Base-by-base conservation (phyloP, 92 coral and sea anemone species). In the Zoanthus sociatus region DNA sequence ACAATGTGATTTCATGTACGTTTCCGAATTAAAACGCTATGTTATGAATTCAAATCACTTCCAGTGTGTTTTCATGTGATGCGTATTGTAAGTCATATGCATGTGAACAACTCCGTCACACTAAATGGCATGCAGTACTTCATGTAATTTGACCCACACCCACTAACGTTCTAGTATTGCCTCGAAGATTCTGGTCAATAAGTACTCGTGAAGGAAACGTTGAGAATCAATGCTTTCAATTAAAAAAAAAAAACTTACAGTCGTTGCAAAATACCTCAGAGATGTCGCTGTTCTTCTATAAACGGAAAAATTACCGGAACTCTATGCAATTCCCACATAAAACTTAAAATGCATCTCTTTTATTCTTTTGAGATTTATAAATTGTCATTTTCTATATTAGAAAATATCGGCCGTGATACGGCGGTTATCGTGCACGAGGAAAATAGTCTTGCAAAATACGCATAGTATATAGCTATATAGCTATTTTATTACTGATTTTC, bases 1-100 rank as follows among this genome's bases (percentile, higher is more conserved):
- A 5, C 21, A 18, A 63, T 17, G 69, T 63, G 69, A 30, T 69
- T 30, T 69, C 46, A 13, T 12, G 16, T 17, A 9, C 6, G 6
- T 20, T 31, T 69, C 74, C 46, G 46, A 46, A 33, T 15, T 30
- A 31, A 26, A 30, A 33, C 30, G 17, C 30, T 69, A 69, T 69
- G 74, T 14, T 31, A 31, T 33, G 74, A 69, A 69, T 69, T 30
- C 74, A 69, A 69, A 69, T n/a, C 74, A 33, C 45, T 69, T 69
- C 74, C 74, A 26, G 31, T 69, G 31, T 30, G 13, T 69, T 69
- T 69, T 69, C 45, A 33, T 9, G 45, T 5, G 17, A 69, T 10
- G 45, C 15, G 6, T 69, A 13, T 10, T 13, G 31, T 26, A 26
- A 26, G 26, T 60, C 20, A 60, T 58, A 14, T 58, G 66, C 66